Evolutionary conservation across 53 echinoderm and acorn worm genomes (phyloP), one percentile per base, ranked within the genome.

Genomic region (Echinometra lucunter): DNA sequence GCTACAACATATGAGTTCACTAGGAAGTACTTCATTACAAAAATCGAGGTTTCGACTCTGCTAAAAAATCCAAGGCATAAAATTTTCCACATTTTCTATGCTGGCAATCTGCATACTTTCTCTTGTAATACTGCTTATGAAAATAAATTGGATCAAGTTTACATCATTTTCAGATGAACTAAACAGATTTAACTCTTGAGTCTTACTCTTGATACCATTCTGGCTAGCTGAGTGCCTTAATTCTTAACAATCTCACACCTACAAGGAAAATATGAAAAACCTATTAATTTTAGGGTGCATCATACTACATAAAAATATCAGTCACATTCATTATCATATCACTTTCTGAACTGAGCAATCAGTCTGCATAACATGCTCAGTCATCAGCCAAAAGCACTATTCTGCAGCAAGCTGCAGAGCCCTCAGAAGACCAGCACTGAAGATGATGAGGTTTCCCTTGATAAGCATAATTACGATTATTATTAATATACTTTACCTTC

Each of bases 91-190:
- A 53, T 25, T 88, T 2, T 47, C 3, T 45, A 83, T 56, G 13
- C 30, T 88, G 88, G 57, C 55, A 88, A 60, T 89, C 56, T 89
- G 89, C 58, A 89, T 58, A 89, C 38, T 88, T 55, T 88, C 57
- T 56, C 88, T 28, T 57, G 57, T 88, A 88, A 11, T 6, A 6
- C 4, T 49, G 13, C 13, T 11, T 53, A 13, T 4, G 21, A 18
- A 78, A 35, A 78, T 42, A 78, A 40, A 40, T 78, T 15, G 42
- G 18, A 38, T 78, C 9, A 78, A 12, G 78, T 7, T 72, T 23
- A 78, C 40, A 78, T n/a, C 42, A 78, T 17, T 35, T 19, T 78
- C 35, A 13, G 7, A 78, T 1, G 40, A 6, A 78, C 1, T 78
- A 8, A n/a, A n/a, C 23, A 4, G 78, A 38, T 38, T 4, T 23